Base-by-base conservation (phyloP, 2,888 invertebrate genomes). In the Steinernema carpocapsae region DNA sequence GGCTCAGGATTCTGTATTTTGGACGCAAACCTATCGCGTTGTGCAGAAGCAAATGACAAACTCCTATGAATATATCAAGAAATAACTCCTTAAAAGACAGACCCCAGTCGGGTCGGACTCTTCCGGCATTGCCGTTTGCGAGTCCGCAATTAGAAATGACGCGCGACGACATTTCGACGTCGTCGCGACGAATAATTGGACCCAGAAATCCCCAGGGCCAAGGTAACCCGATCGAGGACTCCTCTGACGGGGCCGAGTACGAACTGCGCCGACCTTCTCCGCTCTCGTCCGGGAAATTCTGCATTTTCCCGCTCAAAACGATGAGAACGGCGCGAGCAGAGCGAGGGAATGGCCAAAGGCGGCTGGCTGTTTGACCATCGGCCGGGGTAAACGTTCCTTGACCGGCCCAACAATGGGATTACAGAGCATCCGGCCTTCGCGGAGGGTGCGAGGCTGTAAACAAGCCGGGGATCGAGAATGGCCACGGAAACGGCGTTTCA, bases 391-490 rank as follows among this genome's bases (percentile, higher is more conserved):
- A 56, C 56, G 56, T 56, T 22, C 56, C 22, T 56, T 26, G 56
- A 19, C 24, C 24, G 56, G 4, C 4, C 37, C 56, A 22, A 56
- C 56, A 56, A 56, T 56, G 26, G 56, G 22, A 56, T 56, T 56
- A 56, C 56, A 22, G 26, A 19, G 56, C 48, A 4, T 48, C 37
- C 37, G 3, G 37, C 37, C 48, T 48, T 48, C 48, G 48, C 48
- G 48, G 48, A 56, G 56, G 56, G 56, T 22, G 56, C 56, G 56
- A 19, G 22, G 56, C 56, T 22, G 56, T 56, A 56, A 56, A 56
- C 56, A 56, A 56, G 26, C 22, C 48, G 48, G 19, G 48, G 17
- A 19, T 24, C 56, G 24, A 4, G 26, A 56, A 22, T 48, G 48
- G 14, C 48, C 48, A 48, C 48, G 48, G 19, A 48, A 48, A 48